Evolutionary conservation across 2,888 invertebrate species (phyloP).

Genomic region (Phyllotreta cruciferae): DNA sequence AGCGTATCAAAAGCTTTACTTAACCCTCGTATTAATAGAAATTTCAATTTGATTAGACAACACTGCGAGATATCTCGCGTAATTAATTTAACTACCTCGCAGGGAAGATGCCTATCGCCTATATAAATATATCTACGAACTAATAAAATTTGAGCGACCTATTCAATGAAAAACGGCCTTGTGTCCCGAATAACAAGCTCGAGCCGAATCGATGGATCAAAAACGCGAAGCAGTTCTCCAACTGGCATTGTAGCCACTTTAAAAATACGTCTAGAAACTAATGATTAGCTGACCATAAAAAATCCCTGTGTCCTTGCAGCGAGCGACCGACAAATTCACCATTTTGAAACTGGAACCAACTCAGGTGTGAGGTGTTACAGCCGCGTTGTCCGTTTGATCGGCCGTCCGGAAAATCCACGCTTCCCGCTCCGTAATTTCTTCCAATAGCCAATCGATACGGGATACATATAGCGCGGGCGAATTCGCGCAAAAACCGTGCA

Average conservation of each 20-base stretch:
- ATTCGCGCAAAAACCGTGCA: no score
- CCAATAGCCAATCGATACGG: slow-evolving; percentile 16
- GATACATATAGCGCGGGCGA: background rate
- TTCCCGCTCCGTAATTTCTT: slow-evolving; percentile 14
- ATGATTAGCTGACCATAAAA: slow-evolving; percentile 7
- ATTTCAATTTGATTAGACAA: slow-evolving; percentile 7
- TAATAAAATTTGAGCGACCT: no score
- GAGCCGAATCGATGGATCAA: background rate
- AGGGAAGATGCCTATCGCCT: no score
- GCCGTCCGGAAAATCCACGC: slow-evolving; percentile 23
- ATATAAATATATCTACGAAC: no score
- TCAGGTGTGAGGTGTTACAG: slow-evolving; percentile 29
- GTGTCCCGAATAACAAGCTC: no score
- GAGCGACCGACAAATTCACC: slow-evolving; percentile 23
- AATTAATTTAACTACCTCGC: slow-evolving; percentile 7
- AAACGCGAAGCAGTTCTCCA: background rate
- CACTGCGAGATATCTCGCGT: slow-evolving; percentile 1
- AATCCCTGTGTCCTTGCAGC: slow-evolving; percentile 5
- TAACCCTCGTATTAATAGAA: slow-evolving; percentile 12
- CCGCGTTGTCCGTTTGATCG: slow-evolving; percentile 24
- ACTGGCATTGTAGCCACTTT: slow-evolving; percentile 6
- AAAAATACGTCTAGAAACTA: slow-evolving; percentile 6
- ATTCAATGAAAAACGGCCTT: no score
- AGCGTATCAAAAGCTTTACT: background rate
- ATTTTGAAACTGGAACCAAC: slow-evolving; percentile 28